Evolutionary conservation across 2,113 vertebrate genomes (phyloP).

Genomic region (Emydocephalus ijimae): DNA sequence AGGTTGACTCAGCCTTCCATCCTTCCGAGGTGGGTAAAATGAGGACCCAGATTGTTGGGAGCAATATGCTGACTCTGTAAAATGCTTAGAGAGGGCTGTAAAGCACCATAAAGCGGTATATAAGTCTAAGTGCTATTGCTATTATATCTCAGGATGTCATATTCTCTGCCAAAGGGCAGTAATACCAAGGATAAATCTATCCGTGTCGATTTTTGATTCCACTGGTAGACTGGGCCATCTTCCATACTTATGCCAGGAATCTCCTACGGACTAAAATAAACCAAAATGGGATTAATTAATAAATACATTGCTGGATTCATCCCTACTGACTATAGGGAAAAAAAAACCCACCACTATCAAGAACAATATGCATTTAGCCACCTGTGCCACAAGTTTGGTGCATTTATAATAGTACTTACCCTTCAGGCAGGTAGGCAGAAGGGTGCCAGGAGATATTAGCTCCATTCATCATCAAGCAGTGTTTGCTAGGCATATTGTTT

Average conservation of each 20-base stretch:
- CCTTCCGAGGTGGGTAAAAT: too few species aligned
- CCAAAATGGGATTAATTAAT: conserved; percentile 5
- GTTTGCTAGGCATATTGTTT: conserved; percentile 58
- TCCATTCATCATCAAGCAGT: conserved; percentile 47
- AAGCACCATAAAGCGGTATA: too few species aligned
- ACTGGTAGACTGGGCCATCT: background rate
- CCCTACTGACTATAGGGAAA: background rate
- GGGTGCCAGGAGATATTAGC: conserved; percentile 57
- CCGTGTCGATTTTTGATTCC: background rate
- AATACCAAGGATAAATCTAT: conserved; percentile 9
- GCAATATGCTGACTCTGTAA: too few species aligned
- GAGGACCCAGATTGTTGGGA: too few species aligned
- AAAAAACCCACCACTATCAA: conserved; percentile 28
- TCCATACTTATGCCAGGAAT: conserved; percentile 4
- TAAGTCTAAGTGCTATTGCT: too few species aligned
- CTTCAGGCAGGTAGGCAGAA: conserved; percentile 54
- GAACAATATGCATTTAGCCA: conserved; percentile 34
- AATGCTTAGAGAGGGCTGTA: too few species aligned
- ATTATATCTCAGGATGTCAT: background rate
- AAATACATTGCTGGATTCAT: conserved; percentile 12
- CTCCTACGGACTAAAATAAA: conserved; percentile 20
- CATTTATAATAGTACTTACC: conserved; percentile 59
- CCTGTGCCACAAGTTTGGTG: conserved; percentile 35
- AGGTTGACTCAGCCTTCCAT: too few species aligned
- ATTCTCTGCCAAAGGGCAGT: conserved; percentile 11